A percentile compares a stretch with the other conserved stretches of the same genome.
Evolutionary conservation across 2,888 invertebrate species (phyloP).

Genomic region (Peribatodes rhomboidaria): DNA sequence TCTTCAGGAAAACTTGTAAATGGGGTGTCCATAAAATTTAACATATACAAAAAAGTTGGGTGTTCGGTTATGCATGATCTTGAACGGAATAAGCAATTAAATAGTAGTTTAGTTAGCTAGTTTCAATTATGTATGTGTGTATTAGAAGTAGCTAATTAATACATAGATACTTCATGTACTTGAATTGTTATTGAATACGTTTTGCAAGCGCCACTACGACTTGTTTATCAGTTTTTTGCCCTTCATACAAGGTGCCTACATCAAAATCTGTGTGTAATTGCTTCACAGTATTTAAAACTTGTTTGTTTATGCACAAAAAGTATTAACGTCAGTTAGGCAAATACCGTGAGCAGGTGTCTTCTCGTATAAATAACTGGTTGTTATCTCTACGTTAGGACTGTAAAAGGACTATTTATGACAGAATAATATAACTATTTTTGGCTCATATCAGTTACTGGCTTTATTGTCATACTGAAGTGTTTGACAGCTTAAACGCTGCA

Average conservation of each 20-base stretch:
- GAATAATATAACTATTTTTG: no score
- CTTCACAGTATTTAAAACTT: constrained; percentile 12
- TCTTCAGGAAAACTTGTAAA: neutral
- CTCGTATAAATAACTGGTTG: neutral
- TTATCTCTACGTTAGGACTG: neutral
- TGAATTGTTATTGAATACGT: neutral
- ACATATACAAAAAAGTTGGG: neutral
- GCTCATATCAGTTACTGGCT: no score
- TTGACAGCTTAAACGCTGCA: no score
- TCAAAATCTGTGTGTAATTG: constrained; percentile 6
- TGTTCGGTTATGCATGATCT: no score
- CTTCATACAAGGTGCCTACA: neutral
- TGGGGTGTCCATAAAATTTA: neutral
- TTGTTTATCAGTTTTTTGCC: constrained; percentile 9
- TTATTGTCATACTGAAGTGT: no score
- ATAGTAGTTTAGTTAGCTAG: no score
- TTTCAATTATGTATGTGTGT: no score
- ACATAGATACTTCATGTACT: neutral
- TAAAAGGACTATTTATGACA: neutral
- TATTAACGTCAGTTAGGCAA: constrained; percentile 1
- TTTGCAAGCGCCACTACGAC: constrained; percentile 4
- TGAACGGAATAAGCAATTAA: no score
- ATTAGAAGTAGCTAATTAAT: neutral
- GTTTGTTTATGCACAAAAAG: constrained; percentile 3
- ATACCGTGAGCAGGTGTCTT: neutral